phyloP scores from a whole-genome alignment of 53 echinoderm and acorn worm species.

The Stichopus horrens region DNA sequence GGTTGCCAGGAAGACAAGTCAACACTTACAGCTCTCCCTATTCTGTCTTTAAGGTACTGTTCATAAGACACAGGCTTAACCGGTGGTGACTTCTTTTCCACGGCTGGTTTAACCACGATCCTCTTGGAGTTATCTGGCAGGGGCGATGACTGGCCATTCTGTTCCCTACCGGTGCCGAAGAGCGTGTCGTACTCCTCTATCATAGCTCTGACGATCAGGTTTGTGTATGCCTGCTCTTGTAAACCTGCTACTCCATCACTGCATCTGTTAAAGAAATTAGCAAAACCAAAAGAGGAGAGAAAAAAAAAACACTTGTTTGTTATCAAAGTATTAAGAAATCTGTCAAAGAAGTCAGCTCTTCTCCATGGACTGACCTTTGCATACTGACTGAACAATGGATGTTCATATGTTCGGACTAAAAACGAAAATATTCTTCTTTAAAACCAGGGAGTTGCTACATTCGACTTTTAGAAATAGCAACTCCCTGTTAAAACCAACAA shows the following conservation, averaged over 20 bases:
- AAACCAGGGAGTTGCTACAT: no score
- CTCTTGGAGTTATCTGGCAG: slow-evolving; percentile 58
- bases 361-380: no score
- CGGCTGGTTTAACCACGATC: slow-evolving; percentile 79
- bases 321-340: no score
- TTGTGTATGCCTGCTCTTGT: slow-evolving; percentile 88
- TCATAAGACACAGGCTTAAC: slow-evolving; percentile 66
- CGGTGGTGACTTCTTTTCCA: slow-evolving; percentile 72
- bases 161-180: slow-evolving; percentile 49
- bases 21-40: slow-evolving; percentile 40
- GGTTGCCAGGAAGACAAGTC: no score
- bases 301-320: neutral
- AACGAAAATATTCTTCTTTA: no score
- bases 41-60: slow-evolving; percentile 52
- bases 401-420: no score
- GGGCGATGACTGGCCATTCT: slow-evolving; percentile 24
- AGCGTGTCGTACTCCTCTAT: slow-evolving; percentile 80
- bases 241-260: slow-evolving; percentile 82
- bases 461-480: no score
- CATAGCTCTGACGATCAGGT: slow-evolving; percentile 71
- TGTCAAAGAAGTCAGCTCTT: no score
- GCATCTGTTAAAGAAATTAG: slow-evolving; percentile 61
- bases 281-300: neutral
- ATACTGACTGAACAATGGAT: no score
- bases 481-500: no score